Evolutionary conservation across 2,797 vertebrate genomes (phyloP), one percentile per base, ranked within the genome.

Genomic region (Catharus ustulatus): DNA sequence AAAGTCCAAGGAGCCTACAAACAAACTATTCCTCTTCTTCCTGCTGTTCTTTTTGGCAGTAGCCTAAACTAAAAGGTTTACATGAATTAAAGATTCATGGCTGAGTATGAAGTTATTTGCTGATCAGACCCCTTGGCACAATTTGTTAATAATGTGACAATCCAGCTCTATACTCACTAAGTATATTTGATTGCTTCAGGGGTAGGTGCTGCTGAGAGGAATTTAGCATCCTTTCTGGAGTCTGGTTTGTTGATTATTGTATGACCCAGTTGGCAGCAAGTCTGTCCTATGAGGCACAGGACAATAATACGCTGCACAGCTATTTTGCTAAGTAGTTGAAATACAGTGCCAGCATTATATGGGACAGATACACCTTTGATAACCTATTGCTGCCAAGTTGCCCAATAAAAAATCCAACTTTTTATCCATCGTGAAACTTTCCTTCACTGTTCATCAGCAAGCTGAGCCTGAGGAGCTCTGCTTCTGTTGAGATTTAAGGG

Each of bases 201-300:
- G 5, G 22, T 80, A 62, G 81, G 12, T 85, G 54, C 78, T 78
- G 16, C 54, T 90, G 36, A 32, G 30, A 71, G 38, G 22, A 61
- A 34, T 85, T 36, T 74, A 55, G 16, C 45, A 64, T 96, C n/a
- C 52, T 74, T 84, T 76, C 45, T 92, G 59, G 36, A 74, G 42
- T 80, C 55, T 57, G 57, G 14, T 90, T 68, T 93, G 75, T 77
- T 90, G 81, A 30, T 93, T 83, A 26, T 72, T 87, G 23, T 58
- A 45, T 83, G 86, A 95, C 92, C 81, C 43, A 92, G 42, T 51
- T 95, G 92, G 84, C 83, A 93, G 61, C 34, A 85, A 74, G 81
- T 84, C 88, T 77, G 71, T 32, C 38, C 49, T 84, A 14, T 57
- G 71, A 92, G 61, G 75, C 55, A 46, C 24, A 51, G 78, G 78